Evolutionary conservation across 2,113 vertebrate genomes (phyloP).

Genomic region (Sphyrna mokarran): DNA sequence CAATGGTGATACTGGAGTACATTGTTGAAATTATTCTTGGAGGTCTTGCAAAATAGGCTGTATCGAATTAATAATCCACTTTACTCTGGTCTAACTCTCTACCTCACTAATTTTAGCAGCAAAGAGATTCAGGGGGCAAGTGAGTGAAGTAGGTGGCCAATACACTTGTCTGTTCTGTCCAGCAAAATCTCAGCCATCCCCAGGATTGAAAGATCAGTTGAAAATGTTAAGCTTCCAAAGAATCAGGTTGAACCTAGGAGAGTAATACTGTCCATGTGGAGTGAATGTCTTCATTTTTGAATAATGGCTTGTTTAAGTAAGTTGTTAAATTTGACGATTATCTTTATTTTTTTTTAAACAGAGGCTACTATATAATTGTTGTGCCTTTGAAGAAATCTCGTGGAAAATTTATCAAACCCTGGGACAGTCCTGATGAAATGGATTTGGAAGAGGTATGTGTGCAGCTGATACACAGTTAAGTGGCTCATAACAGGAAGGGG

Average conservation of each 20-base stretch:
- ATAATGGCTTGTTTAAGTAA: neutral
- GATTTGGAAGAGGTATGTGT: constrained; percentile 86
- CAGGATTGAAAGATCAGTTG: neutral
- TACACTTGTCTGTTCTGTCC: neutral
- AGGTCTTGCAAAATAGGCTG: neutral
- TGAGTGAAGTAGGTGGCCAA: neutral
- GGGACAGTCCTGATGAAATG: constrained; percentile 97
- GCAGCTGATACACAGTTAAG: neutral
- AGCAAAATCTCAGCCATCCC: neutral
- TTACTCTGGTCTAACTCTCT: neutral
- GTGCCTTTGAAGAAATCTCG: constrained; percentile 95
- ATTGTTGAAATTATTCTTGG: neutral
- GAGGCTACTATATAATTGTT: constrained; percentile 94
- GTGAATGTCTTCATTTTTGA: neutral
- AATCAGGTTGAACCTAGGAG: no score
- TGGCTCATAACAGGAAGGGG: neutral
- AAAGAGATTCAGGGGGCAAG: neutral
- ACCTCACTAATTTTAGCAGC: neutral
- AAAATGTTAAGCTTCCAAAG: neutral
- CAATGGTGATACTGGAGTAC: neutral
- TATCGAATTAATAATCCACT: neutral
- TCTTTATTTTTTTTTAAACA: constrained; percentile 53
- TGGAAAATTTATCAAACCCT: constrained; percentile 90
- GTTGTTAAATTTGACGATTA: neutral
- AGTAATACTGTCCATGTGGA: neutral